A percentile compares a stretch with the other conserved stretches of the same genome.
phyloP scores from a whole-genome alignment of 1,140 invertebrate species.

The Ctenoplectra terminalis region DNA sequence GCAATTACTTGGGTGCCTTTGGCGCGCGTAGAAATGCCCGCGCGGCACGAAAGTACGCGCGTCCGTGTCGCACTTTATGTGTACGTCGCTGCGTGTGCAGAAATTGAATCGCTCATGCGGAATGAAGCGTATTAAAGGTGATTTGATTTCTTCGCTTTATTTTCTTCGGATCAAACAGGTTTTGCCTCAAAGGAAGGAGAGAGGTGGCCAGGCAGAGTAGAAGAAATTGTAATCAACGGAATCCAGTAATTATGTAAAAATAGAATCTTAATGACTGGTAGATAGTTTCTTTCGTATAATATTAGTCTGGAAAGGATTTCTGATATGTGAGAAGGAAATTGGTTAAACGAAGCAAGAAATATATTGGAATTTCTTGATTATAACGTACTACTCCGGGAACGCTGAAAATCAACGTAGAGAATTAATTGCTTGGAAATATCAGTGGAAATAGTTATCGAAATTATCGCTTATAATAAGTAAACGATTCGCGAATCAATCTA shows the following conservation, averaged over 20 bases:
- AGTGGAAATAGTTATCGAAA: background rate
- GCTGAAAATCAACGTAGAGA: background rate
- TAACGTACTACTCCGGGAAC: background rate
- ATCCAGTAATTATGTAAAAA: background rate
- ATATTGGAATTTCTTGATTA: background rate
- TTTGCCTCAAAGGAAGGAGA: background rate
- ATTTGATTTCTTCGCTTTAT: slow-evolving; percentile 35
- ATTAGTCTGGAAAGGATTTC: background rate
- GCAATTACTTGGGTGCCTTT: slow-evolving; percentile 60
- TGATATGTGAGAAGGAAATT: background rate
- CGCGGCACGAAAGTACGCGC: slow-evolving; percentile 31
- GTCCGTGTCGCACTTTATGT: slow-evolving; percentile 18
- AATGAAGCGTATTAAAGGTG: slow-evolving; percentile 27
- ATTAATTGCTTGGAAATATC: background rate
- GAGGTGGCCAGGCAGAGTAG: background rate
- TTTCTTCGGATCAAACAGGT: background rate
- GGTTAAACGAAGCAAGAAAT: background rate
- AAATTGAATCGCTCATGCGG: slow-evolving; percentile 43
- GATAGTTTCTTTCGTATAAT: too few species aligned
- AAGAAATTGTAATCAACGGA: background rate
- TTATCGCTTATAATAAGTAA: background rate
- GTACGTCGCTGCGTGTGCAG: slow-evolving; percentile 24
- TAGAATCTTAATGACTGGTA: background rate
- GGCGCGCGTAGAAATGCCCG: slow-evolving; percentile 21
- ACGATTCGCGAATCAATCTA: background rate